Conservation (phyloP, 1,140 invertebrate genomes). For the Drosophila paulistorum region DNA sequence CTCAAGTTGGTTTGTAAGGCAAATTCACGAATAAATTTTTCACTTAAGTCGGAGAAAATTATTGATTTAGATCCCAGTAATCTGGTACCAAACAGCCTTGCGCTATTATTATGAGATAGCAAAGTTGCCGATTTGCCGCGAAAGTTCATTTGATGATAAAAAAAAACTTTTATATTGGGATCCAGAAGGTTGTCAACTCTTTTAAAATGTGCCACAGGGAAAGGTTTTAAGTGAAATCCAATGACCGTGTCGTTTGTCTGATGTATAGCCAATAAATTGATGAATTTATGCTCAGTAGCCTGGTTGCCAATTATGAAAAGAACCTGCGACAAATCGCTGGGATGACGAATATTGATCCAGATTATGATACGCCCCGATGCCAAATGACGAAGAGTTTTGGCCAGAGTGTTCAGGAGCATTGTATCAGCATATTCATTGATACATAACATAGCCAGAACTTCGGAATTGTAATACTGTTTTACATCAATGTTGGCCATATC, state of each 20-base stretch:
- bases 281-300: not conserved
- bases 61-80: not conserved
- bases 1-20: not conserved
- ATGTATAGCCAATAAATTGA: not conserved
- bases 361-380: not conserved
- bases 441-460: slow-evolving; percentile 1
- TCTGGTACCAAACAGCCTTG: not conserved
- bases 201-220: not conserved
- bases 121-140: not conserved
- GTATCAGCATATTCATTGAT: not conserved
- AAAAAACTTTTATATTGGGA: not conserved
- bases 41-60: not conserved
- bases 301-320: not conserved
- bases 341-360: not conserved
- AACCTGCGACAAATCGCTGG: not conserved
- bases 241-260: not conserved
- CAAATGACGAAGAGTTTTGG: not conserved
- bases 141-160: not conserved
- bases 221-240: not conserved
- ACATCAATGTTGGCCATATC: not conserved
- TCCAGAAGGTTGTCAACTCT: not conserved
- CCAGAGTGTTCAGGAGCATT: not conserved
- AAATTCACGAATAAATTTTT: not conserved
- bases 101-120: not conserved
- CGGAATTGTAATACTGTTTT: not conserved